phyloP scores from a whole-genome alignment of 2,888 invertebrate genomes.

The Lumbricus terrestris region DNA sequence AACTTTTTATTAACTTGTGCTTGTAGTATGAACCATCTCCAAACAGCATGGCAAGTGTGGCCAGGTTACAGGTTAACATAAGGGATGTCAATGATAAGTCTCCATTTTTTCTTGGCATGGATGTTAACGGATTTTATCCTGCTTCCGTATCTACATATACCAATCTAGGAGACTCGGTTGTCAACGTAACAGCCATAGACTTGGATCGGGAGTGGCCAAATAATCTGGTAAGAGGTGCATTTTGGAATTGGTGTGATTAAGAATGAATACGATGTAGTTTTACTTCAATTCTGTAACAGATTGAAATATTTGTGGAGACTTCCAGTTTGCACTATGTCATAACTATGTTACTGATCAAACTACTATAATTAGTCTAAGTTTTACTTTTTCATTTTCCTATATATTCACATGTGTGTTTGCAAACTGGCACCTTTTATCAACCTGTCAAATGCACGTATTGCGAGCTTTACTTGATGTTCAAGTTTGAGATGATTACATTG shows the following conservation, averaged over 20 bases:
- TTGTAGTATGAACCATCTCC: background rate
- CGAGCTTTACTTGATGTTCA: no score
- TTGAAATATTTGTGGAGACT: background rate
- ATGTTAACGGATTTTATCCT: conserved; percentile 30
- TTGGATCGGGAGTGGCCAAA: conserved; percentile 69
- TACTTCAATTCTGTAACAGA: background rate
- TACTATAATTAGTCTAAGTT: background rate
- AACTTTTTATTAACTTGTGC: background rate
- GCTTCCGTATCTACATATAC: conserved; percentile 76
- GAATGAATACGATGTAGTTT: background rate
- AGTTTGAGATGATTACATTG: no score
- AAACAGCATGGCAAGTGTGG: conserved; percentile 7
- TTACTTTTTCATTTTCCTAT: background rate
- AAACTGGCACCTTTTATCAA: no score
- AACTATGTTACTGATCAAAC: background rate
- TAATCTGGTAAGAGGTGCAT: conserved; percentile 26
- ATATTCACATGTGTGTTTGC: no score
- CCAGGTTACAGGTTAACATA: conserved; percentile 32
- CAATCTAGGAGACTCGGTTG: conserved; percentile 81
- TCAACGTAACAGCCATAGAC: conserved; percentile 91
- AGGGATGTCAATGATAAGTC: conserved; percentile 97
- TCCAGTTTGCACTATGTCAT: background rate
- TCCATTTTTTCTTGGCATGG: conserved; percentile 71
- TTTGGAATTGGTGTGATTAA: background rate
- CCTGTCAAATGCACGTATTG: no score